Evolutionary conservation across 2,113 vertebrate species (phyloP).

Genomic region (Sylvicapra grimmia): DNA sequence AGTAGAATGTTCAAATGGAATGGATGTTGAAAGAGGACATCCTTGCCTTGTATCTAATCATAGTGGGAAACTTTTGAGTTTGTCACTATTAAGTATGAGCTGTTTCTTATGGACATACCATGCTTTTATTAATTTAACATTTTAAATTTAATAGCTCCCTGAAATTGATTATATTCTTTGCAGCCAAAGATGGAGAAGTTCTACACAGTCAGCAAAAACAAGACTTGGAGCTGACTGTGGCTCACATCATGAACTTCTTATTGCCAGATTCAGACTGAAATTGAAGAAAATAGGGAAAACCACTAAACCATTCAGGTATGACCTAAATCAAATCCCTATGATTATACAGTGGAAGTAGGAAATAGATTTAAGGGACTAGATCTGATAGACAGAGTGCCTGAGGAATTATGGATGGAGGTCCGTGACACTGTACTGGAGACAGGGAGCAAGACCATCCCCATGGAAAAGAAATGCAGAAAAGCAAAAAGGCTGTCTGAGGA

Average conservation of each 20-base stretch:
- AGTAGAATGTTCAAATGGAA: neutral
- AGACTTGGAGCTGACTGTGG: neutral
- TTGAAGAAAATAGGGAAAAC: neutral
- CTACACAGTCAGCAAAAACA: neutral
- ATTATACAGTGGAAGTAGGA: neutral
- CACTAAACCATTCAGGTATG: neutral
- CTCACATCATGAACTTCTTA: neutral
- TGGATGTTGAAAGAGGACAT: neutral
- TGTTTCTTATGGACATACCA: neutral
- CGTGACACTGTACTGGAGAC: neutral
- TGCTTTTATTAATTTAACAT: neutral
- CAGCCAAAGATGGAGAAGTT: neutral
- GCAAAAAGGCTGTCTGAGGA: neutral
- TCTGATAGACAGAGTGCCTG: neutral
- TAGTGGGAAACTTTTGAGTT: neutral
- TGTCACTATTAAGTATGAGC: neutral
- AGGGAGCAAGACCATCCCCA: neutral
- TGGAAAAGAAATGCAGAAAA: neutral
- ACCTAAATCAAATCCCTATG: neutral
- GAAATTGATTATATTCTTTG: neutral
- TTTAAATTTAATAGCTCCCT: neutral
- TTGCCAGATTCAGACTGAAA: neutral
- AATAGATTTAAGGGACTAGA: neutral
- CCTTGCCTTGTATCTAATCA: neutral
- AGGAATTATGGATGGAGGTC: neutral